Conservation (phyloP, 2,113 vertebrate species). For the Spilogale gracilis region DNA sequence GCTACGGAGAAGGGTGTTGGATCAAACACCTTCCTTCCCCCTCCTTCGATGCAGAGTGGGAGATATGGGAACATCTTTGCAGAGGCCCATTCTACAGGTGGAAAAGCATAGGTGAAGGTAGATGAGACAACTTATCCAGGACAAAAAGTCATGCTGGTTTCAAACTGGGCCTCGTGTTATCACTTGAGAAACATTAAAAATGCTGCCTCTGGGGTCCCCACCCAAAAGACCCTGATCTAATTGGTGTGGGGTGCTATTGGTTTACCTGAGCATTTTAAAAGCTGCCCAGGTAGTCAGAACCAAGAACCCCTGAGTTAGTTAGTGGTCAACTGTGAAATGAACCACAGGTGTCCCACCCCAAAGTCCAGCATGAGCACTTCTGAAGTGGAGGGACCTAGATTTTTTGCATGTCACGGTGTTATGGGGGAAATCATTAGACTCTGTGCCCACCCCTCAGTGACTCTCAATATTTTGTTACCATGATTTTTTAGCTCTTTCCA, state of each 20-base stretch:
- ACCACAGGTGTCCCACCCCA: background rate
- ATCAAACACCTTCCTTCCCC: background rate
- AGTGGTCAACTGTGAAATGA: background rate
- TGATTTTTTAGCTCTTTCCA: background rate
- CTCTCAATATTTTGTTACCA: background rate
- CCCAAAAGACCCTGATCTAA: background rate
- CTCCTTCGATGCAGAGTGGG: rapidly evolving
- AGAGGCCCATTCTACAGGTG: background rate
- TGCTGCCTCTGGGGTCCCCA: background rate
- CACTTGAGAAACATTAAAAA: background rate
- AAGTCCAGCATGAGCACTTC: background rate
- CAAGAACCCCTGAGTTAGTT: background rate
- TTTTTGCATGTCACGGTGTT: background rate
- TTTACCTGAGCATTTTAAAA: background rate
- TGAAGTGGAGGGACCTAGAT: background rate
- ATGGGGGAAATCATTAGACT: background rate
- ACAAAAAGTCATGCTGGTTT: background rate
- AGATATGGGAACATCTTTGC: background rate
- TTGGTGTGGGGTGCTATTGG: rapidly evolving
- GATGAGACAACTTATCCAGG: background rate
- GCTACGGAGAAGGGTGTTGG: background rate
- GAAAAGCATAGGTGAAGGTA: background rate
- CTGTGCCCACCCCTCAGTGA: rapidly evolving
- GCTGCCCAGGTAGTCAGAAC: background rate
- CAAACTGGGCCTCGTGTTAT: background rate